Evolutionary conservation across 2,888 invertebrate genomes (phyloP), one percentile per base, ranked within the genome.

Genomic region (Calliphora vomitoria): DNA sequence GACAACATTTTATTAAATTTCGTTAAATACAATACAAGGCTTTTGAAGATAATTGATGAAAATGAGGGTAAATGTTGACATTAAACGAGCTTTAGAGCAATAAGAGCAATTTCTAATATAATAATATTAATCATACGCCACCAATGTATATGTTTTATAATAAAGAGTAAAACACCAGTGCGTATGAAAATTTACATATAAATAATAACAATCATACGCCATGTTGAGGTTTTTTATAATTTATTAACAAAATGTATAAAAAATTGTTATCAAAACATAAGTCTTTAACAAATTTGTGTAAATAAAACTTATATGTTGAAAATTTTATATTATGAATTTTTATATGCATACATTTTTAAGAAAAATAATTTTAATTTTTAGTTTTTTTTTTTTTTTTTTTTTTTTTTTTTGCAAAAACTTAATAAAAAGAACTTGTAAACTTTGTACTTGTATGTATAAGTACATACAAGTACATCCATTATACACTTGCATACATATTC

Each of bases 331-430:
- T 20, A 31, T 68, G 15, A 68, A 31, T 20, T 18, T 15, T 68
- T 0, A 20, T 25, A 25, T 25, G 25, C 25, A 25, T 0, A 41
- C 4, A 55, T 18, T 50, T 50, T 31, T 25, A 50, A n/a, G 31
- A 69, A 69, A 69, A 6, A 25, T 72, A 38, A 13, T 72, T 20
- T 55, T 41, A 72, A 20, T 20, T 66, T 71, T 38, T 72, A 41
- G 18, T 55, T 38, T 44, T 38, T 50, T 38, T 50, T 3, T 50
- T 2, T n/a, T 15, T 50, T 3, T 50, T 2, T n/a, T 55, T 38
- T 44, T 38, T 50, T 38, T 50, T 3, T 50, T 2, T n/a, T 15
- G 18, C 2, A 41, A 74, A 74, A 47, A 60, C n/a, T 72, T 72
- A 25, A 15, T 4, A 13, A 31, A 53, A 53, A 53, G 60, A 80